phyloP scores from a whole-genome alignment of 1,140 invertebrate species.

The Aricia agestis region DNA sequence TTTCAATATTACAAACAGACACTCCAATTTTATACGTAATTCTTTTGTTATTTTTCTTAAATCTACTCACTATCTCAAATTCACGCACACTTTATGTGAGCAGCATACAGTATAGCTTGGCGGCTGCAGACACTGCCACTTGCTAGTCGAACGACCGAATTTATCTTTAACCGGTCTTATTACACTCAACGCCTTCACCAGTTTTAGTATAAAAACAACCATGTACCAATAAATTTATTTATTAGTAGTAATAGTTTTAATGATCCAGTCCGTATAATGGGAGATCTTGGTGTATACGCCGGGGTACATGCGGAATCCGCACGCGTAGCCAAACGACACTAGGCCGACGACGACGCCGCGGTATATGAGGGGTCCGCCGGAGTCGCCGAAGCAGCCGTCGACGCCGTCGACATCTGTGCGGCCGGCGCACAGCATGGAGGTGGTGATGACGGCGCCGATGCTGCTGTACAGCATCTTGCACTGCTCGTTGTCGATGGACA shows the following conservation, averaged over 20 bases:
- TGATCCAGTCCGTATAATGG: constrained; percentile 70
- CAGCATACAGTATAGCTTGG: too few species aligned
- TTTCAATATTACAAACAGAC: too few species aligned
- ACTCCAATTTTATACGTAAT: too few species aligned
- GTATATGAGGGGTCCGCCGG: constrained; percentile 76
- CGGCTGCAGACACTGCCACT: too few species aligned
- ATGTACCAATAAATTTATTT: constrained; percentile 33
- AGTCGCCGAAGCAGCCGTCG: constrained; percentile 77
- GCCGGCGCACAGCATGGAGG: constrained; percentile 85
- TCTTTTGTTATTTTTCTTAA: too few species aligned
- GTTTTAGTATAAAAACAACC: too few species aligned
- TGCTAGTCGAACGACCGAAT: too few species aligned
- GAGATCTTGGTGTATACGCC: constrained; percentile 80
- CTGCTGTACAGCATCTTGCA: constrained; percentile 49
- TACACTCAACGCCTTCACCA: too few species aligned
- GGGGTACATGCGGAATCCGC: constrained; percentile 77
- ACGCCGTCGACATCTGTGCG: constrained; percentile 51
- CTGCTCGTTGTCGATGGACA: constrained; percentile 43
- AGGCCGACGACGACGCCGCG: constrained; percentile 74
- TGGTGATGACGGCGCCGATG: constrained; percentile 71
- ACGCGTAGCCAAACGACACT: constrained; percentile 78
- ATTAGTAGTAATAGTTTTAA: constrained; percentile 45
- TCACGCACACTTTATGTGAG: too few species aligned
- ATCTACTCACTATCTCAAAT: too few species aligned
- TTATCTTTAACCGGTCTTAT: too few species aligned